Evolutionary conservation across 2,888 invertebrate genomes (phyloP).

Genomic region (Lepidochrysops patricia): DNA sequence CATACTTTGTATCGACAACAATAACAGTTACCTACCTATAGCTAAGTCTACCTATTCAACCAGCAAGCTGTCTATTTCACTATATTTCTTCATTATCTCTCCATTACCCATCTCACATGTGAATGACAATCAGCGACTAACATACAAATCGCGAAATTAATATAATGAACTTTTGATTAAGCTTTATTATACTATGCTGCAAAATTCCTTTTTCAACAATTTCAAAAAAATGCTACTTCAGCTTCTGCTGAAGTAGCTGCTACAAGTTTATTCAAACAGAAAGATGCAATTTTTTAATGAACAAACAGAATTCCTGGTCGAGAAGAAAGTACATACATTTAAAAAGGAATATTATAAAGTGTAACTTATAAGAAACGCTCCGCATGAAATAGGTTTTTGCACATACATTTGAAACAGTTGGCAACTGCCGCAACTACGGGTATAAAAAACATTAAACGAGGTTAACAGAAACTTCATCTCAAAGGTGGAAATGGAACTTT

Average conservation of each 20-base stretch:
- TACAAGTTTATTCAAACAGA: too few relatives aligned
- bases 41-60: not conserved
- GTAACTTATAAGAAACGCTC: not conserved
- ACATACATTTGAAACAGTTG: not conserved
- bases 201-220: too few relatives aligned
- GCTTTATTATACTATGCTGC: too few relatives aligned
- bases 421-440: not conserved
- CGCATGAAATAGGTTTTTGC: not conserved
- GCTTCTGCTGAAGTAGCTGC: too few relatives aligned
- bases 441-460: constrained; percentile 14
- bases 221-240: too few relatives aligned
- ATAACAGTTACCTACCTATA: not conserved
- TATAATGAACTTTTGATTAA: too few relatives aligned
- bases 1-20: not conserved
- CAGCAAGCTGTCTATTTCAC: not conserved
- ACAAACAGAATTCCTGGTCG: too few relatives aligned
- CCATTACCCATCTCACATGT: too few relatives aligned
- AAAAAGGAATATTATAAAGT: not conserved
- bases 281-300: too few relatives aligned
- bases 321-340: not conserved
- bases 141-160: too few relatives aligned
- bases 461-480: constrained; percentile 16
- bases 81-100: not conserved
- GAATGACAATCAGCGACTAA: too few relatives aligned
- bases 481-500: constrained; percentile 14